Base-by-base conservation (phyloP, 2,797 vertebrate species). In the Moxostoma hubbsi region DNA sequence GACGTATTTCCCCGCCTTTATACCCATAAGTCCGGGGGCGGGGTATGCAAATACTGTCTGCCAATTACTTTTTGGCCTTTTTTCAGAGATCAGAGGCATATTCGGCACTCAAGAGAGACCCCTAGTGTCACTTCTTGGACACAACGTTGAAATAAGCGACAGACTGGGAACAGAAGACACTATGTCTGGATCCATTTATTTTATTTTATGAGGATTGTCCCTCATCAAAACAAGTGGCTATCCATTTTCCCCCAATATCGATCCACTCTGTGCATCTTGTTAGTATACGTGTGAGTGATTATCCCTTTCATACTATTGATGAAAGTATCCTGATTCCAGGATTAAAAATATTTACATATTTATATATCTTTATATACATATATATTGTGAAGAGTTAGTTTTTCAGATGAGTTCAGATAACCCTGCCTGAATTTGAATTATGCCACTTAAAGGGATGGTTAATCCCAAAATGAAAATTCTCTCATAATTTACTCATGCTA, bases 131-230 rank as follows among this genome's bases (percentile, higher is more conserved):
- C n/a, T n/a, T n/a, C n/a, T n/a, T n/a, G n/a, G n/a, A n/a, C n/a
- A n/a, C n/a, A n/a, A n/a, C n/a, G n/a, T n/a, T n/a, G n/a, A n/a
- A n/a, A n/a, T n/a, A n/a, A n/a, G n/a, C n/a, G n/a, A n/a, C n/a
- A n/a, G n/a, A n/a, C n/a, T n/a, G n/a, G n/a, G n/a, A n/a, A 36
- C 36, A 36, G 36, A 36, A 46, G 8, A 43, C 58, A 50, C 3
- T 59, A 79, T 70, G 70, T 78, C 63, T 66, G 64, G 36, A 62
- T 68, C 72, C 57, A 62, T 80, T 76, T 36, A 5, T 45, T 58
- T 71, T 80, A 84, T 67, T 79, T 75, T 50, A 74, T 46, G 55
- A 62, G 24, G 45, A 77, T 70, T 67, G 24, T 54, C 7, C 8
- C 11, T 75, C 59, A 81, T 81, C 50, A 70, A 63, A 51, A 58